Conservation (phyloP, 2,113 vertebrate species). For the Martes martes region DNA sequence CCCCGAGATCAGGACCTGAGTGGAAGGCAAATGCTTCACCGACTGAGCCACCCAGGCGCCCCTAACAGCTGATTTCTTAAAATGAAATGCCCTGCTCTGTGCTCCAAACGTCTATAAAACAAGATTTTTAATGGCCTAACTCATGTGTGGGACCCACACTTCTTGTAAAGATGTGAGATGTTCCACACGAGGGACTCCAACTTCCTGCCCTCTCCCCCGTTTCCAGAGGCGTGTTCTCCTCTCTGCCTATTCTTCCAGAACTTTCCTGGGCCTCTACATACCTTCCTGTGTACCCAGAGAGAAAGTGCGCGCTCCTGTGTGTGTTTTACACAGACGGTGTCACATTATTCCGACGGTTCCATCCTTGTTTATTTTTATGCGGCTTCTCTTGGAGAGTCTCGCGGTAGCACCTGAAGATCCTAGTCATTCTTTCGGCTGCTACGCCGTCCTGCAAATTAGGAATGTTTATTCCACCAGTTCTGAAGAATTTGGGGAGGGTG, state of each 20-base stretch:
- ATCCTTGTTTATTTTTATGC: background rate
- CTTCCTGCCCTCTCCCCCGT: too few relatives aligned
- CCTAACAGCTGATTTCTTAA: background rate
- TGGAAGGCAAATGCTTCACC: background rate
- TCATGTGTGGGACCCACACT: rapidly evolving
- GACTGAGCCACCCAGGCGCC: background rate
- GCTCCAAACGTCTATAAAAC: too few relatives aligned
- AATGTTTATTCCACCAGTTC: background rate
- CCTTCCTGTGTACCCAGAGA: background rate
- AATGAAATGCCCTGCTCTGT: rapidly evolving
- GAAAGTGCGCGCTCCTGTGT: too few relatives aligned
- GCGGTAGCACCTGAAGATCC: rapidly evolving
- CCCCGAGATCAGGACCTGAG: too few relatives aligned
- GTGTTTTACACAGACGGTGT: background rate
- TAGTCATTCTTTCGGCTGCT: background rate
- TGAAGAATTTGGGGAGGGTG: background rate
- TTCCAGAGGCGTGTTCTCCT: background rate
- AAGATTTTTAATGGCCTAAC: background rate
- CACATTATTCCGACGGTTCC: background rate
- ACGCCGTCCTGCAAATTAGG: rapidly evolving
- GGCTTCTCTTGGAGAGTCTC: rapidly evolving
- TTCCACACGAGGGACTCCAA: rapidly evolving
- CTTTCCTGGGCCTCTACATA: background rate
- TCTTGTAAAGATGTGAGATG: background rate
- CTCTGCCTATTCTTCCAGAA: background rate